Evolutionary conservation across 1,140 invertebrate species (phyloP), one percentile per base, ranked within the genome.

Genomic region (Microvelia longipes): DNA sequence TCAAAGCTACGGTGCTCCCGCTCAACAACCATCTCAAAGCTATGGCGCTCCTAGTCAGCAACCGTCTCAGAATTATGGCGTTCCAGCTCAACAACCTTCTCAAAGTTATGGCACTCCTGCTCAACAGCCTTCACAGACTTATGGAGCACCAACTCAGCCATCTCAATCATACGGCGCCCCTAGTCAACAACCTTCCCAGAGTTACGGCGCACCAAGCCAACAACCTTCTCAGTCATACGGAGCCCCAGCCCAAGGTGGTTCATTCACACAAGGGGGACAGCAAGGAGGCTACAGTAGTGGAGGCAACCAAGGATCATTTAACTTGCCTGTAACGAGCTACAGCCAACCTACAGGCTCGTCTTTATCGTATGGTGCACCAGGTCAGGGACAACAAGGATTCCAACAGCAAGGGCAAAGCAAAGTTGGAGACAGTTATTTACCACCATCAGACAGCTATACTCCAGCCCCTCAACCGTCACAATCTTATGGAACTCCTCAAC

Each of bases 151-250:
- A 2, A 25, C 15, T 64, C 25, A 64, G 62, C 68, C 50, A 61
- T 29, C 35, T 13, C 24, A 19, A 5, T 67, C 25, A 25, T 62
- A 73, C 29, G 70, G 70, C n/a, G 72, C 70, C 60, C 74, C 74
- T 28, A 24, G 71, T 1, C 66, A 30, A 30, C 25, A 27, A 25
- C 72, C 72, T 50, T 73, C 73, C 11, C 28, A 25, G 14, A 70
- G 70, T 66, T 74, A 74, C 68, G 71, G 73, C 25, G 71, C 70
- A 2, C 71, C 72, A 28, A 67, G 71, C 24, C 19, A 19, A n/a
- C 29, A 50, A 1, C 72, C 72, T 50, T 71, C 73, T 14, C 64
- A 50, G 25, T 66, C 66, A 19, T 71, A 71, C 68, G 73, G 70
- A 29, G 65, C 65, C n/a, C 71, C 73, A 62, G 62, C 67, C 1